A percentile compares a stretch with the other conserved stretches of the same genome.
Conservation (phyloP, 2,888 invertebrate species). For the Urechis unicinctus region DNA sequence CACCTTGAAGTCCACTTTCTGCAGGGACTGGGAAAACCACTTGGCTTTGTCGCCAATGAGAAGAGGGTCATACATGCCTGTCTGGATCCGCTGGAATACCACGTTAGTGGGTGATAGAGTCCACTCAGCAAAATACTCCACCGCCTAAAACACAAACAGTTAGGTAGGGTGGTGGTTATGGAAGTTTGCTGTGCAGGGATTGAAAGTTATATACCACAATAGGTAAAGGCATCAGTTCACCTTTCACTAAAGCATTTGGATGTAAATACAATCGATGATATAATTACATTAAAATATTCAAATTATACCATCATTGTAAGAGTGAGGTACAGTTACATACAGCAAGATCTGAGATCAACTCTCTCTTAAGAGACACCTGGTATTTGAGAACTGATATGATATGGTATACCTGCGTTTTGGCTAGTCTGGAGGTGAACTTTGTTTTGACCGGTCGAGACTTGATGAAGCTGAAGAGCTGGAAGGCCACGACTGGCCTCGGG, state of each 20-base stretch:
- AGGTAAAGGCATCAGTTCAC: too few species aligned
- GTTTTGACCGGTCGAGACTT: constrained; percentile 85
- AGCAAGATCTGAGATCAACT: too few species aligned
- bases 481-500: constrained; percentile 96
- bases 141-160: constrained; percentile 61
- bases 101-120: constrained; percentile 94
- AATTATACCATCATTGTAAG: not conserved
- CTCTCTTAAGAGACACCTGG: too few species aligned
- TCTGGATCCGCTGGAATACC: constrained; percentile 93
- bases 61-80: constrained; percentile 83
- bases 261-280: too few species aligned
- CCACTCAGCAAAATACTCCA: constrained; percentile 98
- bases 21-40: constrained; percentile 71
- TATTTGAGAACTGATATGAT: too few species aligned
- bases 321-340: not conserved
- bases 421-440: constrained; percentile 83
- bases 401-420: constrained; percentile 73
- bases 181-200: too few species aligned
- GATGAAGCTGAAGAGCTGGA: constrained; percentile 94
- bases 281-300: not conserved
- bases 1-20: constrained; percentile 85
- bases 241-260: too few species aligned
- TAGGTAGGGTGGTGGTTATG: not conserved
- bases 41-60: constrained; percentile 96
- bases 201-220: too few species aligned